phyloP scores from a whole-genome alignment of 2,888 invertebrate species.

The Podotricha telesiphe region DNA sequence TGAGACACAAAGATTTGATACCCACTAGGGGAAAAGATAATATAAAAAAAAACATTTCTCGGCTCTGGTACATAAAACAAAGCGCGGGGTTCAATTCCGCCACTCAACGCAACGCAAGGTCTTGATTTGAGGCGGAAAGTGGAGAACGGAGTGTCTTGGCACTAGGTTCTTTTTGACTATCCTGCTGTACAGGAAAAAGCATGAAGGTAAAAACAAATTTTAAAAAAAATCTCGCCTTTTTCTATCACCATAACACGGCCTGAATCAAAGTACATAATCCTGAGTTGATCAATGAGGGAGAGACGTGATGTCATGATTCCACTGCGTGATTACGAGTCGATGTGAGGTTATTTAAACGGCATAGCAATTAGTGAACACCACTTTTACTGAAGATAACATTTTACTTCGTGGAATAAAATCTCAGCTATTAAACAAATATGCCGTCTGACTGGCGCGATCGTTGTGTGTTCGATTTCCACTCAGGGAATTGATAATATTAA shows the following conservation, averaged over 20 bases:
- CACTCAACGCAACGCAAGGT: too few relatives aligned
- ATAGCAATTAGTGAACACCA: slow-evolving; percentile 27
- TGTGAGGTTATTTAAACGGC: slow-evolving; percentile 48
- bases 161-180: too few relatives aligned
- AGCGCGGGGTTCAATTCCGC: too few relatives aligned
- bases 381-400: slow-evolving; percentile 3
- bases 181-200: too few relatives aligned
- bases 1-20: too few relatives aligned
- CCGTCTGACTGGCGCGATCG: neutral
- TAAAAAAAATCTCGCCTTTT: slow-evolving; percentile 2
- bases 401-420: slow-evolving; percentile 6
- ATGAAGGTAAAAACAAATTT: neutral
- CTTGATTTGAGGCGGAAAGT: too few relatives aligned
- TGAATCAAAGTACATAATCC: slow-evolving; percentile 53
- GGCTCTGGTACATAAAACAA: too few relatives aligned
- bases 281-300: slow-evolving; percentile 57
- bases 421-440: neutral
- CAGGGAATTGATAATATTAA: neutral
- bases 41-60: too few relatives aligned
- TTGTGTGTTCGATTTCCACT: too few relatives aligned
- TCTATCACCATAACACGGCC: slow-evolving; percentile 44
- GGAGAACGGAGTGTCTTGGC: too few relatives aligned
- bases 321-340: slow-evolving; percentile 51
- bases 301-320: slow-evolving; percentile 56
- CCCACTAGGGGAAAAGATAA: too few relatives aligned